These are phyloP conservation scores for Gastrophysa polygoni DNA, from an alignment of 2,888 invertebrate species.

Conservation along the genomic window DNA sequence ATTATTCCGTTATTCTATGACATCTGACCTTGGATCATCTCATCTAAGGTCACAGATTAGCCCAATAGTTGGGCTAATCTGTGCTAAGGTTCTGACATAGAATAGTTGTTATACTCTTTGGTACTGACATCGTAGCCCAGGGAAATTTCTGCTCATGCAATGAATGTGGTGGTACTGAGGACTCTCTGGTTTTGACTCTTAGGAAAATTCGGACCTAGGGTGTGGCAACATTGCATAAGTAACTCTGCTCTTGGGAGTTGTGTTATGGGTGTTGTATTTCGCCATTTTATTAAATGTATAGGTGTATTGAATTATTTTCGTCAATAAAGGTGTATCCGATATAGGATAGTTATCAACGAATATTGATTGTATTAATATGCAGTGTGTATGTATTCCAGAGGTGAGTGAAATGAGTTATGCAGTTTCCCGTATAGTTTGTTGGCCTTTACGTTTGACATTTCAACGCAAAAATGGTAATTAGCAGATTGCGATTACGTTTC, in stretches of 20 bases:
- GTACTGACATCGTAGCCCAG: neutral
- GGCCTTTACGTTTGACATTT: slow-evolving; percentile 47
- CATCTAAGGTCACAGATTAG: no score
- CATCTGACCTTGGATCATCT: no score
- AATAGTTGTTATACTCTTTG: no score
- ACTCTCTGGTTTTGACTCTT: neutral
- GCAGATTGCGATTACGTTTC: slow-evolving; percentile 18
- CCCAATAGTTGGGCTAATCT: no score
- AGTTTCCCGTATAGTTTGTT: no score
- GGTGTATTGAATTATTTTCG: slow-evolving; percentile 28
- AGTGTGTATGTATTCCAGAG: slow-evolving; percentile 27
- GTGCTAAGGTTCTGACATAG: no score
- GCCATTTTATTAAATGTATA: slow-evolving; percentile 45
- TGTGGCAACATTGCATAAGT: slow-evolving; percentile 41
- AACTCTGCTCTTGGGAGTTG: no score
- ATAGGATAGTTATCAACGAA: slow-evolving; percentile 16
- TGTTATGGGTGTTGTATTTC: slow-evolving; percentile 45
- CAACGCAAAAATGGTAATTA: slow-evolving; percentile 32
- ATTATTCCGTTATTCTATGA: no score
- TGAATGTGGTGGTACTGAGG: no score
- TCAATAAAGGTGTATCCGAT: no score
- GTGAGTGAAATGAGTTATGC: slow-evolving; percentile 33
- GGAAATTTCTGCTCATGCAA: neutral
- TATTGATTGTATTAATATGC: slow-evolving; percentile 29
- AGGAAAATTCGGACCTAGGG: slow-evolving; percentile 25